These are phyloP conservation scores for Daboia siamensis DNA, from an alignment of 2,113 vertebrate genomes.

Conservation along the genomic window DNA sequence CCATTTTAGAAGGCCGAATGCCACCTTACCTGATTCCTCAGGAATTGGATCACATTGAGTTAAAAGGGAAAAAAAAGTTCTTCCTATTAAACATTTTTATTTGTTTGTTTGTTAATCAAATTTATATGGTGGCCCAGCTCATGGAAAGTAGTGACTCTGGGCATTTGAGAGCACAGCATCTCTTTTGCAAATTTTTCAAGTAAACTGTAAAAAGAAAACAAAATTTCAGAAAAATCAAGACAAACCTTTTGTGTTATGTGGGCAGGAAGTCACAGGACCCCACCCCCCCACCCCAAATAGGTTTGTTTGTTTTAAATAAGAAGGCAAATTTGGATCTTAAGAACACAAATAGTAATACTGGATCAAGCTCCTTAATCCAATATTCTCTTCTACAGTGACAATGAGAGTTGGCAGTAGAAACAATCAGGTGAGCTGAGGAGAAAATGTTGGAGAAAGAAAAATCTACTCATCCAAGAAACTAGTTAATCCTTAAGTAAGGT, in stretches of 20 bases:
- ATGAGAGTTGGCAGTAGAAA: neutral
- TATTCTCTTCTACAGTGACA: neutral
- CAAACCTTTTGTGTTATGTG: neutral
- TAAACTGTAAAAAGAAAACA: neutral
- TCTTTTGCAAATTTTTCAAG: neutral
- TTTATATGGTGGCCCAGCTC: neutral
- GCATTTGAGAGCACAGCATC: neutral
- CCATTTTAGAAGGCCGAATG: neutral
- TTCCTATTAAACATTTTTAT: neutral
- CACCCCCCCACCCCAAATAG: neutral
- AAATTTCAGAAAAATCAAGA: neutral
- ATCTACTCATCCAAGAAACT: neutral
- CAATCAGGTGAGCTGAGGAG: neutral
- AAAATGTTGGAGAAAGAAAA: neutral
- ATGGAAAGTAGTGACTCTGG: neutral
- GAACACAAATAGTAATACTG: neutral
- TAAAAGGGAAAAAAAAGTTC: neutral
- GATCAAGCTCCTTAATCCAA: neutral
- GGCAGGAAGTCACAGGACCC: neutral
- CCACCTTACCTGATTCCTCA: neutral
- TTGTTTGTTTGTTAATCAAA: neutral
- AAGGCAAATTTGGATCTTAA: neutral
- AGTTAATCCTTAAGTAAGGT: neutral
- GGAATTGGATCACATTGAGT: neutral
- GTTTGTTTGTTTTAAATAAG: neutral